Conservation (phyloP, 2,888 invertebrate genomes). For the Chalcosyrphus nemorum region DNA sequence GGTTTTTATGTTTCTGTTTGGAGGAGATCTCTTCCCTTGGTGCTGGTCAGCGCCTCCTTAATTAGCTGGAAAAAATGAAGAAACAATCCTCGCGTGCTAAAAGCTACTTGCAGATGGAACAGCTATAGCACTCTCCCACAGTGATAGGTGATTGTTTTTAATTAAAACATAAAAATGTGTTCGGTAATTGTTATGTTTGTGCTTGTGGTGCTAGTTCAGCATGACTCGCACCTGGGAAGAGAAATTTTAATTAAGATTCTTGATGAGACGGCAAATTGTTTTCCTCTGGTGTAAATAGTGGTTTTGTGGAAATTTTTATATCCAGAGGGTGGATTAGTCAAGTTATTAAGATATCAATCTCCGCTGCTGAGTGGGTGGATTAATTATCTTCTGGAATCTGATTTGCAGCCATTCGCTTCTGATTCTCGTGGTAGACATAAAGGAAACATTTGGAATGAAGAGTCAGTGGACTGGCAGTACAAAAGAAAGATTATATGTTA, state of each 20-base stretch:
- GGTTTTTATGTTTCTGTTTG: conserved; percentile 22
- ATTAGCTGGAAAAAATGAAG: conserved; percentile 28
- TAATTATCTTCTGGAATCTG: not conserved
- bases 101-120: conserved; percentile 8
- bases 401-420: too few relatives aligned
- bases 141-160: conserved; percentile 47
- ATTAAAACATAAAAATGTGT: conserved; percentile 43
- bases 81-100: conserved; percentile 36
- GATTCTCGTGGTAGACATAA: too few relatives aligned
- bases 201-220: conserved; percentile 2
- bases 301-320: conserved; percentile 1
- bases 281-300: not conserved
- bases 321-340: not conserved
- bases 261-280: conserved; percentile 23
- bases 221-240: not conserved
- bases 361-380: not conserved
- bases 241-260: conserved; percentile 31
- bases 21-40: too few relatives aligned
- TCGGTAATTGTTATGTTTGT: conserved; percentile 23
- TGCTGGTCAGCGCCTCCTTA: conserved; percentile 13
- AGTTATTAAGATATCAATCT: not conserved
- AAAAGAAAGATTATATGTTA: too few relatives aligned
- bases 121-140: conserved; percentile 30
- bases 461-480: too few relatives aligned
- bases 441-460: too few relatives aligned